Conservation (phyloP, 2,797 vertebrate genomes). For the Dallia pectoralis region DNA sequence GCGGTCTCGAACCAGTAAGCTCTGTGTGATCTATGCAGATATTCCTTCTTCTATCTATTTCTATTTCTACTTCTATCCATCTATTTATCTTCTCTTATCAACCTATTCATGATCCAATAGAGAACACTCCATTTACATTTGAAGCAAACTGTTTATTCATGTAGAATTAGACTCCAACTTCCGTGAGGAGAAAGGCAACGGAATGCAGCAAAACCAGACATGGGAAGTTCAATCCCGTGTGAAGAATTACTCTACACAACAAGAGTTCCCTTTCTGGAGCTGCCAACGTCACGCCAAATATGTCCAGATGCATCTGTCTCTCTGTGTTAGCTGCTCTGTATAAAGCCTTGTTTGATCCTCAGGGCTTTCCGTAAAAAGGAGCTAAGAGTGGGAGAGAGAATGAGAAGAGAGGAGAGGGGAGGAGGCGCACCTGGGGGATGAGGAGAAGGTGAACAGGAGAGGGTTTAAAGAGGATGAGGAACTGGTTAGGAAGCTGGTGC, state of each 20-base stretch:
- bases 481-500: no score
- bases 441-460: no score
- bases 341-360: not conserved
- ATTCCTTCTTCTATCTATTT: no score
- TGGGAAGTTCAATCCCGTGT: not conserved
- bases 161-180: not conserved
- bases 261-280: not conserved
- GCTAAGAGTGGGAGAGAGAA: not conserved
- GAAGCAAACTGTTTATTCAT: not conserved
- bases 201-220: not conserved
- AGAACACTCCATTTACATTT: not conserved
- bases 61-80: no score
- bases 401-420: not conserved
- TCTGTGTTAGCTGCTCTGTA: not conserved
- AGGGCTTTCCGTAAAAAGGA: not conserved
- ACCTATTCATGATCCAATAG: not conserved
- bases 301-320: not conserved
- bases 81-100: not conserved
- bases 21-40: not conserved
- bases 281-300: not conserved
- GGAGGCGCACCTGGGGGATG: no score
- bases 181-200: not conserved
- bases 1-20: not conserved
- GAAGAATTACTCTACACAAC: not conserved
- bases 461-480: no score